Conservation (phyloP, 2,797 vertebrate genomes). For the Gallinago nigripennis region DNA sequence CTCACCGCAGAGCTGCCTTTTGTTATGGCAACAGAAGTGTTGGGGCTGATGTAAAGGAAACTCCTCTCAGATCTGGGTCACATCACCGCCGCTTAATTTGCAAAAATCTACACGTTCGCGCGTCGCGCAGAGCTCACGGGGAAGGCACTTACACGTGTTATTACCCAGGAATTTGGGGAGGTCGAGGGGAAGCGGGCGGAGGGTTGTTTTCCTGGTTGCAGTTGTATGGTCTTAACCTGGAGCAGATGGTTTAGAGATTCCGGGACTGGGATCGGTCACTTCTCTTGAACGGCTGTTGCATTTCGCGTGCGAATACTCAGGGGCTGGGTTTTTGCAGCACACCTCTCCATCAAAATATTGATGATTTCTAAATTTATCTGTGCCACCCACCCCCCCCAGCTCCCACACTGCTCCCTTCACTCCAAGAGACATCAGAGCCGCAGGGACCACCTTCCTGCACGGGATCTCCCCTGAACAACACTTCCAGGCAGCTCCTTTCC, state of each 20-base stretch:
- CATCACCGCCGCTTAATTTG: not conserved
- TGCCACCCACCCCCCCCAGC: not conserved
- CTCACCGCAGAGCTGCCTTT: not conserved
- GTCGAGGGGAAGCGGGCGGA: not conserved
- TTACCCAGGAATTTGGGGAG: conserved; percentile 51
- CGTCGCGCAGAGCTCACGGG: conserved; percentile 24
- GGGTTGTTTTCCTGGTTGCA: not conserved
- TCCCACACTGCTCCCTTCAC: not conserved
- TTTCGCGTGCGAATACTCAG: not conserved
- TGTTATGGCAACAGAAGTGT: conserved; percentile 64
- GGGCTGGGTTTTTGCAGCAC: accelerated
- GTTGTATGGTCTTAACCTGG: conserved; percentile 37
- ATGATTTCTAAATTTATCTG: too few species aligned
- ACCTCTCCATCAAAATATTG: not conserved
- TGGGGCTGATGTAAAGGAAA: conserved; percentile 61
- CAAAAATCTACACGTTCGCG: not conserved
- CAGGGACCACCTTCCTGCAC: accelerated
- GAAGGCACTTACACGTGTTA: not conserved
- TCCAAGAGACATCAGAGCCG: not conserved
- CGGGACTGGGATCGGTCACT: not conserved
- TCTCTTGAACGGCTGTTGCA: accelerated
- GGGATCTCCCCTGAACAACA: not conserved
- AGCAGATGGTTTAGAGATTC: conserved; percentile 19
- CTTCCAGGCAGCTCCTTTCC: not conserved
- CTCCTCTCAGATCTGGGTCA: conserved; percentile 59